Conservation (phyloP, 2,797 vertebrate genomes). For the Sebastes nivosus region DNA sequence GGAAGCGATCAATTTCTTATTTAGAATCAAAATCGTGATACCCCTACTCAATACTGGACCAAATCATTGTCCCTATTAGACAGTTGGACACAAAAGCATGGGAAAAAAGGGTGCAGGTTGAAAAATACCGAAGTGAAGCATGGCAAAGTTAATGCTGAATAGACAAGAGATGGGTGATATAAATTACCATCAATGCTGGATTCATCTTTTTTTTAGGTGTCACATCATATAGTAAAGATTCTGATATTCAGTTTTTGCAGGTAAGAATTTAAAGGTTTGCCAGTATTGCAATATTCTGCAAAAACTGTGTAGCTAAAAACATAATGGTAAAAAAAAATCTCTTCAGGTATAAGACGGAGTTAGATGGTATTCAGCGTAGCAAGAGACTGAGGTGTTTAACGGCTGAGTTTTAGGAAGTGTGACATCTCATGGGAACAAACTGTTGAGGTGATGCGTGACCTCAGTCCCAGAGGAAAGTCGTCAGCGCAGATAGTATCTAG, state of each 20-base stretch:
- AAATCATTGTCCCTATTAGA: too few species aligned
- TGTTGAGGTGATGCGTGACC: slow-evolving; percentile 70
- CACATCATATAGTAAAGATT: neutral
- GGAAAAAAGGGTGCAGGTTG: too few species aligned
- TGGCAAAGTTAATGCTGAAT: neutral
- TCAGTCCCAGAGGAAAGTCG: slow-evolving; percentile 65
- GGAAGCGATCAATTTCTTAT: too few species aligned
- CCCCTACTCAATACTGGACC: too few species aligned
- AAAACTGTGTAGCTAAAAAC: slow-evolving; percentile 7
- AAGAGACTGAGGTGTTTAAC: slow-evolving; percentile 31
- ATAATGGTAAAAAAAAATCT: neutral
- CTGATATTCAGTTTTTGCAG: neutral
- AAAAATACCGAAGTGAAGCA: neutral
- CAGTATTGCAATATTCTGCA: neutral
- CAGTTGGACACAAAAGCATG: too few species aligned
- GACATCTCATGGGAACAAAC: slow-evolving; percentile 68
- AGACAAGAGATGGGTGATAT: neutral
- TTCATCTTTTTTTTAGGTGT: neutral
- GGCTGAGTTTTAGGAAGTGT: slow-evolving; percentile 65
- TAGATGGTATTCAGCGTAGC: slow-evolving; percentile 11
- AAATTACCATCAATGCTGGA: neutral
- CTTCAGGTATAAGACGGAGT: slow-evolving; percentile 5
- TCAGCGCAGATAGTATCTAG: slow-evolving; percentile 63
- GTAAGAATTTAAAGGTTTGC: neutral
- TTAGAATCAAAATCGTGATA: too few species aligned